Evolutionary conservation across 2,888 invertebrate genomes (phyloP), one percentile per base, ranked within the genome.

Genomic region (Drosophila rubida): DNA sequence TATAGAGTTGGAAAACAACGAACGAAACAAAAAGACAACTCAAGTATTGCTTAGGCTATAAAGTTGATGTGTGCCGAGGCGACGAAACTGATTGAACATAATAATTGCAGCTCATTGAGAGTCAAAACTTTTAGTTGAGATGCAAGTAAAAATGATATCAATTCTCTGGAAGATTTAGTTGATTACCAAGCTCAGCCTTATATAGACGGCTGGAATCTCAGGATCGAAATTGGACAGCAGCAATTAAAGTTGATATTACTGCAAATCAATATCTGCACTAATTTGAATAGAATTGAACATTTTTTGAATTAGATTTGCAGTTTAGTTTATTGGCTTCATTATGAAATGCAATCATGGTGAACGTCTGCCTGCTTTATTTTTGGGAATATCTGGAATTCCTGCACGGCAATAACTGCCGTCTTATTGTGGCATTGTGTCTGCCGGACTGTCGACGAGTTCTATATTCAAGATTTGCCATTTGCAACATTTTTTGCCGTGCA

Each of bases 41-140:
- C 42, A 45, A 61, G 32, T 50, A 41, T 49, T 27, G 37, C 66
- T 44, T 39, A 44, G 65, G 72, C 66, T 60, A 66, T 48, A 46
- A 25, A 63, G 44, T 65, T 72, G 58, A 55, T 57, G 50, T 50
- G 14, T 30, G 49, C 25, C 16, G 16, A 39, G 49, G 42, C 32
- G 59, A 13, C 16, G 11, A 35, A 19, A 16, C 2, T 23, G 45
- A 8, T 27, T 23, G 46, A 6, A 44, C 14, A 22, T 30, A 37
- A 60, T 53, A 23, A 53, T 60, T 54, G 14, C 7, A 11, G 19
- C 19, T 39, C n/a, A 13, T n/a, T 19, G 32, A n/a, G n/a, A n/a
- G 4, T n/a, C 32, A 4, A 4, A 4, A 32, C 4, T 23, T 4
- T 23, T 25, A 6, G 25, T 19, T 19, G 19, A 19, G 23, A 4